These are phyloP conservation scores for Formicarius rufipectus DNA, from an alignment of 2,113 vertebrate species.

Conservation along the genomic window DNA sequence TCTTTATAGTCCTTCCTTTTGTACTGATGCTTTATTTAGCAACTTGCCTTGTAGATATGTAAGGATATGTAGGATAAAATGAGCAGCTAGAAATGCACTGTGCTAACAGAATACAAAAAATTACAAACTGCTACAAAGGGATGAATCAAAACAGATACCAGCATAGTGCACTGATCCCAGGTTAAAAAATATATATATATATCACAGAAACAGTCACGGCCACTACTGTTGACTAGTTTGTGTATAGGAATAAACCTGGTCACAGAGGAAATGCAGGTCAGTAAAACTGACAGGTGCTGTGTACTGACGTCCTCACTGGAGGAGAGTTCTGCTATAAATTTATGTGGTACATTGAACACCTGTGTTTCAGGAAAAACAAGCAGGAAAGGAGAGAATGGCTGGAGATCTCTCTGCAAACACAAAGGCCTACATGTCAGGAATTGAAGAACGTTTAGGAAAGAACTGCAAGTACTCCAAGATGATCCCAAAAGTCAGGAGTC, in stretches of 20 bases:
- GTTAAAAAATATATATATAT: too few relatives aligned
- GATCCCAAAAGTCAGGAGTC: background rate
- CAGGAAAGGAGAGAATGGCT: background rate
- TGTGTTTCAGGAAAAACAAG: background rate
- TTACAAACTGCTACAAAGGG: background rate
- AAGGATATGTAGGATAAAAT: background rate
- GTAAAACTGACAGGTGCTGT: background rate
- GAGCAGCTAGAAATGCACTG: background rate
- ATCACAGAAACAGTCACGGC: background rate
- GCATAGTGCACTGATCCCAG: background rate
- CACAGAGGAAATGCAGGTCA: background rate
- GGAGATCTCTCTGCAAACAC: background rate
- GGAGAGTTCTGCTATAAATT: background rate
- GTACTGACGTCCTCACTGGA: background rate
- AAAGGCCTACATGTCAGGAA: background rate
- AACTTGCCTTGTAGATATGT: background rate
- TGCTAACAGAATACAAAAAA: background rate
- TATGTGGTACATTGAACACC: background rate
- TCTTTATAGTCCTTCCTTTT: background rate
- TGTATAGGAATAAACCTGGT: background rate
- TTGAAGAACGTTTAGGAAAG: background rate
- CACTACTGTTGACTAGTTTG: background rate
- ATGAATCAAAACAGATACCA: background rate
- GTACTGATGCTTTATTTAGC: background rate
- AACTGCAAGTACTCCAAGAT: background rate